These are phyloP conservation scores for Meriones unguiculatus DNA, from an alignment of 2,113 vertebrate genomes.

Conservation along the genomic window DNA sequence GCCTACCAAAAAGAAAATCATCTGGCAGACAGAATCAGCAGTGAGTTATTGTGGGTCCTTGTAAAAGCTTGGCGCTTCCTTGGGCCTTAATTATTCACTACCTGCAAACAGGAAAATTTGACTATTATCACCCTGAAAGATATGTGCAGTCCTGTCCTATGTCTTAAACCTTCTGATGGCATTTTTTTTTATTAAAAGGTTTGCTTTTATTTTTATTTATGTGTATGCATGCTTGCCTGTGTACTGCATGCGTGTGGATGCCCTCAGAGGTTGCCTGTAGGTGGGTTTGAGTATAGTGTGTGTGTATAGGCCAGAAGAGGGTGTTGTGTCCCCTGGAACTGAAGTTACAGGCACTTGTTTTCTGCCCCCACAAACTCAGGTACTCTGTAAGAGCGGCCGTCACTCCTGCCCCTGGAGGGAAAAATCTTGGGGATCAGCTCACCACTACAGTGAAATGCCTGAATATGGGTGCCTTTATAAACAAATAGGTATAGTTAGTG, in stretches of 20 bases:
- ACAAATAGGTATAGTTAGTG: neutral
- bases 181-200: neutral
- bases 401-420: neutral
- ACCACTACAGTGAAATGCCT: neutral
- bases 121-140: neutral
- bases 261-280: neutral
- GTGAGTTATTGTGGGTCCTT: neutral
- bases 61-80: neutral
- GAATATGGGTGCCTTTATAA: too few species aligned
- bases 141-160: neutral
- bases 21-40: neutral
- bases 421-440: neutral
- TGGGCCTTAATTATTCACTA: neutral
- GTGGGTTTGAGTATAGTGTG: neutral
- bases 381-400: neutral
- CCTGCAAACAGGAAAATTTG: neutral
- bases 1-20: neutral
- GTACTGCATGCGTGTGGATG: neutral
- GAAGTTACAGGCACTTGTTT: neutral
- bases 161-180: neutral
- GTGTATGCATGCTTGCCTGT: neutral
- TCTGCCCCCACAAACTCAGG: fast-evolving
- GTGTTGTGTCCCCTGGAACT: too few species aligned
- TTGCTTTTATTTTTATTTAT: neutral
- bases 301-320: neutral